phyloP scores from a whole-genome alignment of 2,797 vertebrate species.

The Molossus molossus region DNA sequence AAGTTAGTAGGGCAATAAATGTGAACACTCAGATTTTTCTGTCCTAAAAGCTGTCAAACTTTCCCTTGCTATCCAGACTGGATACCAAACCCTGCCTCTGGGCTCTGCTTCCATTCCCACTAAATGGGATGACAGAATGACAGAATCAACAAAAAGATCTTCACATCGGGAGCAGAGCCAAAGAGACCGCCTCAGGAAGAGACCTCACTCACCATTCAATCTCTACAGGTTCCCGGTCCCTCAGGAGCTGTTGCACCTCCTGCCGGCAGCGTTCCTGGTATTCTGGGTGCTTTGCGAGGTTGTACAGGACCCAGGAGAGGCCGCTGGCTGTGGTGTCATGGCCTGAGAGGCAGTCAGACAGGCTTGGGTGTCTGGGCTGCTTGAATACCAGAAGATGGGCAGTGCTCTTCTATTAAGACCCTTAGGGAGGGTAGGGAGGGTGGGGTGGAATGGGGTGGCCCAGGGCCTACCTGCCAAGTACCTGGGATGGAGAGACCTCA shows the following conservation, averaged over 20 bases:
- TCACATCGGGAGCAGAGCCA: not conserved
- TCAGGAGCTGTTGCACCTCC: conserved; percentile 91
- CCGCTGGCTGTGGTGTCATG: conserved; percentile 96
- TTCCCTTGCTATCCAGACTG: not conserved
- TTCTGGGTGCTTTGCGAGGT: conserved; percentile 91
- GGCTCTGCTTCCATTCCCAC: not conserved
- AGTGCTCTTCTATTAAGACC: rapidly evolving
- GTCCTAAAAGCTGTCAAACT: not conserved
- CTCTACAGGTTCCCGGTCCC: conserved; percentile 82
- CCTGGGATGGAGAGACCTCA: not conserved
- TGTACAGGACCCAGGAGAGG: conserved; percentile 95
- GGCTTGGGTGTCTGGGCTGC: not conserved
- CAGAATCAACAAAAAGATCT: not conserved
- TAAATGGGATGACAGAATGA: not conserved
- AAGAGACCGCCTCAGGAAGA: not conserved
- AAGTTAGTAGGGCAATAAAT: not conserved
- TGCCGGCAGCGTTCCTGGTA: conserved; percentile 93
- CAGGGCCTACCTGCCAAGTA: not conserved
- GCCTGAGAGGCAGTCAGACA: conserved; percentile 84
- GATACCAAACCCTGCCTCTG: not conserved
- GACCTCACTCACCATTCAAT: conserved; percentile 92
- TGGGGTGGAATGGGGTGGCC: rapidly evolving
- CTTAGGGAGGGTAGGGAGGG: not conserved
- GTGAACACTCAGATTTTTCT: not conserved
- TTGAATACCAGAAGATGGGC: not conserved